Evolutionary conservation across 1,140 invertebrate species (phyloP).

Genomic region (Camponotus pennsylvanicus): DNA sequence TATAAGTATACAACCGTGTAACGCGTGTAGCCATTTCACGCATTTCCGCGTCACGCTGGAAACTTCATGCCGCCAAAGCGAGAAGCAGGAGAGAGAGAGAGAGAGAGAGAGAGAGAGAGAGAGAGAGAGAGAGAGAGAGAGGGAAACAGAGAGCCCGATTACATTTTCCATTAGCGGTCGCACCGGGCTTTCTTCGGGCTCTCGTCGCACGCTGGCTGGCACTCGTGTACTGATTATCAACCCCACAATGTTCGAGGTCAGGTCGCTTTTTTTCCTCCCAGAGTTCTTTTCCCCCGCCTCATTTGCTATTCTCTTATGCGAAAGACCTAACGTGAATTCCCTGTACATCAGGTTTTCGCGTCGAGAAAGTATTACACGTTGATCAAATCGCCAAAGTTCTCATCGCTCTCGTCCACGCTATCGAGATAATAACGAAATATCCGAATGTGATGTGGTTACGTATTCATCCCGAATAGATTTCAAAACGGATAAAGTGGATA

Average conservation of each 20-base stretch:
- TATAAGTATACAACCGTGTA: not conserved
- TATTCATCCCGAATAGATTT: conserved; percentile 38
- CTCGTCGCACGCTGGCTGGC: conserved; percentile 64
- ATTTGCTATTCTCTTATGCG: conserved; percentile 70
- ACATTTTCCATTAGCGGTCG: conserved; percentile 75
- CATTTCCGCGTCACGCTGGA: conserved; percentile 39
- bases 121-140: not conserved
- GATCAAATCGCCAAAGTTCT: conserved; percentile 39
- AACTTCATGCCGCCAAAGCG: conserved; percentile 42
- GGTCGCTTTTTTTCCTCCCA: conserved; percentile 35
- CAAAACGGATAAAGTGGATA: conserved; percentile 8
- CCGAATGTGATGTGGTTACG: conserved; percentile 25
- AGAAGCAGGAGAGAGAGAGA: not conserved
- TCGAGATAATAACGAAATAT: conserved; percentile 45
- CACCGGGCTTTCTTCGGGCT: conserved; percentile 69
- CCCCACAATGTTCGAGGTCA: conserved; percentile 58
- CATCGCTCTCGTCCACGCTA: conserved; percentile 26
- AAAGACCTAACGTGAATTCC: conserved; percentile 17
- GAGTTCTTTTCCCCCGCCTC: conserved; percentile 52
- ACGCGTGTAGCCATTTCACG: conserved; percentile 16
- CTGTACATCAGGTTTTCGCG: not conserved
- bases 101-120: too few species aligned
- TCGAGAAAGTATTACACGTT: conserved; percentile 26
- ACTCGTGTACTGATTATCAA: conserved; percentile 76
- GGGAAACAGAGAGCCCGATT: conserved; percentile 67